Percentiles rank a stretch among this genome's conserved stretches.
phyloP scores from a whole-genome alignment of 2,888 invertebrate genomes.

The Parthenolecanium corni region DNA sequence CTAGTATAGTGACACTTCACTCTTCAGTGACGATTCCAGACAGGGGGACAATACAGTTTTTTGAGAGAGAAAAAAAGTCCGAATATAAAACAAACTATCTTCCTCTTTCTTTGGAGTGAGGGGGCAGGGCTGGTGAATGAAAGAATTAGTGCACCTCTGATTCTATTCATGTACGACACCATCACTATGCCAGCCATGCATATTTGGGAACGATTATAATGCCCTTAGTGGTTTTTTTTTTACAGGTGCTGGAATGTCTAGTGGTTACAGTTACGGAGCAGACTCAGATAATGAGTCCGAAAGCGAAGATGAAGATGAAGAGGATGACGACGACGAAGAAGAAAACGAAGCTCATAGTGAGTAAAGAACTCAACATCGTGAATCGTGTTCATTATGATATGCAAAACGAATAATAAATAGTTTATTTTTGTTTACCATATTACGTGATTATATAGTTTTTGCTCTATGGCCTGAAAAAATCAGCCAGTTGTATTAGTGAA shows the following conservation, averaged over 20 bases:
- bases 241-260: slow-evolving; percentile 33
- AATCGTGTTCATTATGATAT: not conserved
- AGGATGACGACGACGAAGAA: slow-evolving; percentile 30
- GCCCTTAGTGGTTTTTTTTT: slow-evolving; percentile 17
- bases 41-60: no score
- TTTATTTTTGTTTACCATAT: not conserved
- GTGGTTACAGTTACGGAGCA: slow-evolving; percentile 34
- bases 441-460: not conserved
- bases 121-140: no score
- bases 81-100: no score
- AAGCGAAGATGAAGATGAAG: slow-evolving; percentile 33
- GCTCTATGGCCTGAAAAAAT: not conserved
- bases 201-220: no score
- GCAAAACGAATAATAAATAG: not conserved
- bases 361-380: not conserved
- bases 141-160: no score
- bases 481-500: not conserved
- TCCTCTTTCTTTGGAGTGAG: slow-evolving; percentile 11
- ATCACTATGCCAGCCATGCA: no score
- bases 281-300: slow-evolving; percentile 36
- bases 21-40: no score
- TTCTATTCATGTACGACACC: no score
- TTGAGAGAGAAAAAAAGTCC: no score
- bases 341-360: not conserved
- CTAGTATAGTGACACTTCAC: not conserved